Evolutionary conservation across 2,797 vertebrate species (phyloP).

Genomic region (Halcyon leucocephala): DNA sequence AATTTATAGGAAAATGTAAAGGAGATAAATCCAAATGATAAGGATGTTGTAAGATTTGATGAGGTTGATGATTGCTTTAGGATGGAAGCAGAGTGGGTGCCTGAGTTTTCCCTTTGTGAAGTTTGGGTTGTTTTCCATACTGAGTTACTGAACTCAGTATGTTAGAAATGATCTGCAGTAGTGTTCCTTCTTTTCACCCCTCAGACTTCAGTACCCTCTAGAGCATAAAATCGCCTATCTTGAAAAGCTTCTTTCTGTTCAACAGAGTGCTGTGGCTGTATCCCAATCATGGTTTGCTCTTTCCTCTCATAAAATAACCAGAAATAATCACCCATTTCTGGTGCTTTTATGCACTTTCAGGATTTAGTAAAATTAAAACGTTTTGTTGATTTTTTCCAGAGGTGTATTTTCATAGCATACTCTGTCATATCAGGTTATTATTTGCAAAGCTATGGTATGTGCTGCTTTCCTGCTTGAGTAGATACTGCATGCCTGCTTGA

Average conservation of each 20-base stretch:
- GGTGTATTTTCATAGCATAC: neutral
- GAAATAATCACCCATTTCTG: neutral
- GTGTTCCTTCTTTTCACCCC: neutral
- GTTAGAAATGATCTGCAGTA: neutral
- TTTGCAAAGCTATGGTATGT: neutral
- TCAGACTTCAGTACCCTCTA: neutral
- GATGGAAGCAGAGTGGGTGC: neutral
- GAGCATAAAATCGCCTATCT: neutral
- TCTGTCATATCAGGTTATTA: neutral
- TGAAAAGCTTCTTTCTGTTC: neutral
- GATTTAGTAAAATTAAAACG: neutral
- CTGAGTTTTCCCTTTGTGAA: neutral
- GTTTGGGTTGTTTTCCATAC: neutral
- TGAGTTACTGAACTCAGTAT: neutral
- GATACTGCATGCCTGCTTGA: neutral
- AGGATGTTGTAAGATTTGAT: neutral
- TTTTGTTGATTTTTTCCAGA: neutral
- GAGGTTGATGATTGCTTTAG: neutral
- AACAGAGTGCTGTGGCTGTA: neutral
- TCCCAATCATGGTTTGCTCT: neutral
- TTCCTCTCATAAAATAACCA: neutral
- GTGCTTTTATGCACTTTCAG: neutral
- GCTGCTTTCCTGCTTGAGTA: constrained; percentile 4
- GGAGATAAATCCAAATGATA: neutral
- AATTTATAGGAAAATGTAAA: neutral